These are phyloP conservation scores for Scatophagus argus DNA, from an alignment of 2,113 vertebrate species.

Conservation along the genomic window DNA sequence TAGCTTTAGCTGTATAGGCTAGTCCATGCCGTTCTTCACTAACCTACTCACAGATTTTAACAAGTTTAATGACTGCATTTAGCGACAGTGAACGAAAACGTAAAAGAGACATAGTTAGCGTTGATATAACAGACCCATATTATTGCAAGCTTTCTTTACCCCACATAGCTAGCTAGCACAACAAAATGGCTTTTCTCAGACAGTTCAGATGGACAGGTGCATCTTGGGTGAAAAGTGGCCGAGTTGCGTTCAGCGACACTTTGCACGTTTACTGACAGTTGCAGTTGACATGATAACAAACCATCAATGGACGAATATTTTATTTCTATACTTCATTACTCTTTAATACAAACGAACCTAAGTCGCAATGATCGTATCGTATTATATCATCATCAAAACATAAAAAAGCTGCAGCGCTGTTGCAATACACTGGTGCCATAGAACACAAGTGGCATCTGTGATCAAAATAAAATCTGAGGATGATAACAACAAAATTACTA, in stretches of 20 bases:
- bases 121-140: conserved; percentile 41
- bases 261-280: rapidly evolving
- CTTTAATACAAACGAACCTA: background rate
- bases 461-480: too few relatives aligned
- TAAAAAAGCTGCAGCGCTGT: too few relatives aligned
- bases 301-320: background rate
- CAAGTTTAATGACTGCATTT: conserved; percentile 24
- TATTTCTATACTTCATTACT: background rate
- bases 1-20: conserved; percentile 34
- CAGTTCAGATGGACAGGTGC: conserved; percentile 74
- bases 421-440: too few relatives aligned
- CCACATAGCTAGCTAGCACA: conserved; percentile 77
- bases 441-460: too few relatives aligned
- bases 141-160: conserved; percentile 61
- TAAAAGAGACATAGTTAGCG: conserved; percentile 49
- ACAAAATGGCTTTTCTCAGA: conserved; percentile 83
- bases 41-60: conserved; percentile 21
- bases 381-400: too few relatives aligned
- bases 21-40: conserved; percentile 38
- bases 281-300: too few relatives aligned
- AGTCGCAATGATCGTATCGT: background rate
- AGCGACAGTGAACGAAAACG: conserved; percentile 26
- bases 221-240: conserved; percentile 73
- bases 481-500: too few relatives aligned
- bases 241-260: conserved; percentile 58